Conservation (phyloP, 2,888 invertebrate species). For the Magallana nippona region DNA sequence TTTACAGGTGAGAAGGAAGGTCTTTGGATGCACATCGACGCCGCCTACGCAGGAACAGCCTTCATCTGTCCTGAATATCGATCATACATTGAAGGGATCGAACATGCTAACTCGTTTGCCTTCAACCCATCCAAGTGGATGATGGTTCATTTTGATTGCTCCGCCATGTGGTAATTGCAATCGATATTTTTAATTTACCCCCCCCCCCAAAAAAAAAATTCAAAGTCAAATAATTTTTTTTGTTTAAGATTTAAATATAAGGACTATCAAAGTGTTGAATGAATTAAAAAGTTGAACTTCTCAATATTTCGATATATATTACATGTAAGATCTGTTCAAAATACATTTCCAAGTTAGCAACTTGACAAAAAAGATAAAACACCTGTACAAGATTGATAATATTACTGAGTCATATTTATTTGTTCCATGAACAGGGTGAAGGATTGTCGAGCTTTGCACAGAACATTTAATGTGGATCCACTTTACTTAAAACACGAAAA, state of each 20-base stretch:
- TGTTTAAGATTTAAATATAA: too few species aligned
- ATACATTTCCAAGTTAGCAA: too few species aligned
- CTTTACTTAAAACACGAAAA: slow-evolving; percentile 98
- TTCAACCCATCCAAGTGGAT: slow-evolving; percentile 99
- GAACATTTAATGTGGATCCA: slow-evolving; percentile 98
- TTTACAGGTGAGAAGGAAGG: slow-evolving; percentile 86
- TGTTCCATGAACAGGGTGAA: slow-evolving; percentile 87
- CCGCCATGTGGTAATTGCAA: slow-evolving; percentile 93
- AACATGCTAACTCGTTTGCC: slow-evolving; percentile 93
- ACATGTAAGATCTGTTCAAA: too few species aligned
- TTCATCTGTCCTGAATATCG: slow-evolving; percentile 98
- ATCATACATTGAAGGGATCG: slow-evolving; percentile 90
- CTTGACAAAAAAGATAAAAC: too few species aligned
- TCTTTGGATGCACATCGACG: slow-evolving; percentile 97
- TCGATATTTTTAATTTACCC: too few species aligned
- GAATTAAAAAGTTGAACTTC: too few species aligned
- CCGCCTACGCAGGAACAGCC: slow-evolving; percentile 97
- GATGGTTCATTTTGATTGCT: slow-evolving; percentile 99
- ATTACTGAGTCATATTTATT: too few species aligned
- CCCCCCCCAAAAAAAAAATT: too few species aligned
- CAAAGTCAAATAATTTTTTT: too few species aligned
- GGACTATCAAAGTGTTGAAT: too few species aligned
- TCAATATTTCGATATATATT: too few species aligned
- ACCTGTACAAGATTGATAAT: too few species aligned
- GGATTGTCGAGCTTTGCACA: slow-evolving; percentile 94